A percentile compares a stretch with the other conserved stretches of the same genome.
Evolutionary conservation across 1,140 invertebrate species (phyloP).

Genomic region (Drosophila busckii): DNA sequence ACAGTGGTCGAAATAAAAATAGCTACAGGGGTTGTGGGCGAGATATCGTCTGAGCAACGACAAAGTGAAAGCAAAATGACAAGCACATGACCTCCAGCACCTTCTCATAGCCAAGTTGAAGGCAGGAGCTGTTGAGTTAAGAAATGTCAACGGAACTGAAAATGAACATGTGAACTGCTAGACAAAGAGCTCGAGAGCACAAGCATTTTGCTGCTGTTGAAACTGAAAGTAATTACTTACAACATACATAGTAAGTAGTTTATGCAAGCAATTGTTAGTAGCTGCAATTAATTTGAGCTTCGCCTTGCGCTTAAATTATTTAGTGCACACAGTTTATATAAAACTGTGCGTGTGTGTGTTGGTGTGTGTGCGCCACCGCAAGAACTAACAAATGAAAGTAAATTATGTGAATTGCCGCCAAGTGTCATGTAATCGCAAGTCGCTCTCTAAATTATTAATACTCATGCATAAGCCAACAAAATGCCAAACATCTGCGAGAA

Average conservation of each 20-base stretch:
- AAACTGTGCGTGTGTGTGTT: too few relatives aligned
- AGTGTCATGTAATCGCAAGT: slow-evolving; percentile 61
- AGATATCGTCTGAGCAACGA: slow-evolving; percentile 58
- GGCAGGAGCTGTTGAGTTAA: slow-evolving; percentile 20
- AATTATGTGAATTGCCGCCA: slow-evolving; percentile 64
- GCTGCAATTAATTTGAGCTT: too few relatives aligned
- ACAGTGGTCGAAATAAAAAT: slow-evolving; percentile 29
- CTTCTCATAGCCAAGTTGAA: slow-evolving; percentile 48
- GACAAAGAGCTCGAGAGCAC: too few relatives aligned
- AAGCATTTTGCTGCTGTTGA: too few relatives aligned
- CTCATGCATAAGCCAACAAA: slow-evolving; percentile 42
- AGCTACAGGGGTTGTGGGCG: slow-evolving; percentile 1
- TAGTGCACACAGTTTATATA: slow-evolving; percentile 15
- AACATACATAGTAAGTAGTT: too few relatives aligned
- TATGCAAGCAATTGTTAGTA: too few relatives aligned
- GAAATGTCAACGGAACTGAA: slow-evolving; percentile 43
- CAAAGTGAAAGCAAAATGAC: slow-evolving; percentile 60
- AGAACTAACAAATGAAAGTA: slow-evolving; percentile 46
- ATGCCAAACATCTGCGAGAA: slow-evolving; percentile 38
- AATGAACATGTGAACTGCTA: slow-evolving; percentile 71
- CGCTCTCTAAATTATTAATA: slow-evolving; percentile 71
- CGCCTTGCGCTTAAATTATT: slow-evolving; percentile 19
- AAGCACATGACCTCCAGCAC: slow-evolving; percentile 35
- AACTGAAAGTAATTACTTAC: too few relatives aligned
- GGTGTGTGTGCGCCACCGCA: slow-evolving; percentile 8